Conservation (phyloP, 1,140 invertebrate genomes). For the Ips nitidus region DNA sequence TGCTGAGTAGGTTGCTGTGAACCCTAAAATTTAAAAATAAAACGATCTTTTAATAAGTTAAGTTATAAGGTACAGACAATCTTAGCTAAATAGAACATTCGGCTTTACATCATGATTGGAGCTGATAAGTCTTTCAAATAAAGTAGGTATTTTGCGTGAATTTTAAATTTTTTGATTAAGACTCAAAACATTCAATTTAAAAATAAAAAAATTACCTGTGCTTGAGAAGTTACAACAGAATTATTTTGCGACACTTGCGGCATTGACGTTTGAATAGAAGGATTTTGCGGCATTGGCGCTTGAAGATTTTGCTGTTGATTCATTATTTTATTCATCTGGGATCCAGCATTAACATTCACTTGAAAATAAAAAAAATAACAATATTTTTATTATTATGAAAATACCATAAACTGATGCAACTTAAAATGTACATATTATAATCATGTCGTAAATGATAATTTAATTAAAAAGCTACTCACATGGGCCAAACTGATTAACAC, state of each 20-base stretch:
- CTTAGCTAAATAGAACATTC: too few relatives aligned
- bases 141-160: too few relatives aligned
- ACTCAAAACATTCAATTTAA: too few relatives aligned
- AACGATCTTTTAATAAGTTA: too few relatives aligned
- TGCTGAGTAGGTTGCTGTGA: slow-evolving; percentile 43
- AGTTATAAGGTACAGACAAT: too few relatives aligned
- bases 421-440: not conserved
- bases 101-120: too few relatives aligned
- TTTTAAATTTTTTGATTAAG: too few relatives aligned
- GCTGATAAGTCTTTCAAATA: too few relatives aligned
- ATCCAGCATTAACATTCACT: slow-evolving; percentile 31
- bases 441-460: slow-evolving; percentile 1
- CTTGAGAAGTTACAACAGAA: slow-evolving; percentile 36
- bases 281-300: slow-evolving; percentile 35
- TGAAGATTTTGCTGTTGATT: slow-evolving; percentile 32
- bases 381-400: too few relatives aligned
- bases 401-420: too few relatives aligned
- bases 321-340: slow-evolving; percentile 38
- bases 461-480: slow-evolving; percentile 47
- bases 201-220: slow-evolving; percentile 31
- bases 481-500: slow-evolving; percentile 55
- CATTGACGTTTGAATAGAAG: slow-evolving; percentile 29
- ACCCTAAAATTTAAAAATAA: slow-evolving; percentile 25
- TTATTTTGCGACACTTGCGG: slow-evolving; percentile 39
- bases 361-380: not conserved